phyloP scores from a whole-genome alignment of 2,797 vertebrate genomes.

The Meriones psammophilus region DNA sequence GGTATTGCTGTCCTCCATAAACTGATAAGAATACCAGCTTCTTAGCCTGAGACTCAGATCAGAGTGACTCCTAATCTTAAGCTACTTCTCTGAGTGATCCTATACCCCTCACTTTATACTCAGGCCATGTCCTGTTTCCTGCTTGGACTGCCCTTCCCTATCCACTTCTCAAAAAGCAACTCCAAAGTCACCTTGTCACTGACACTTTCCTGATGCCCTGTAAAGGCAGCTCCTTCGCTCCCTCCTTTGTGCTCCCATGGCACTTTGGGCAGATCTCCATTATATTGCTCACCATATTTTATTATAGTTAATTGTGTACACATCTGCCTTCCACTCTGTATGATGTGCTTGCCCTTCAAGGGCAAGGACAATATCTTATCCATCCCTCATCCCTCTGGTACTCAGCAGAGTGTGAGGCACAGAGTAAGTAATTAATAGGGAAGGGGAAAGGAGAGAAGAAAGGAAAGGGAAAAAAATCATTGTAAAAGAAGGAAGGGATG shows the following conservation, averaged over 20 bases:
- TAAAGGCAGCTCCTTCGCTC: constrained; percentile 41
- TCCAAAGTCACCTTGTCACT: constrained; percentile 26
- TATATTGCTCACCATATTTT: constrained; percentile 64
- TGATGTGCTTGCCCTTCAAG: constrained; percentile 73
- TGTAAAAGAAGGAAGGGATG: not conserved
- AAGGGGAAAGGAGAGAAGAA: not conserved
- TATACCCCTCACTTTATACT: not conserved
- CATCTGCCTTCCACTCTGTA: constrained; percentile 67
- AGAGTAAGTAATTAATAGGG: constrained; percentile 54
- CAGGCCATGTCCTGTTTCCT: not conserved
- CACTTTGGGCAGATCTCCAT: constrained; percentile 75
- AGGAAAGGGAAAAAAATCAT: not conserved
- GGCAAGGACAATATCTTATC: constrained; percentile 67
- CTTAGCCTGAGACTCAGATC: not conserved
- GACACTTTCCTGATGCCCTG: constrained; percentile 14
- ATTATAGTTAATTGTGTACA: constrained; percentile 80
- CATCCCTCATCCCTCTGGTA: constrained; percentile 71
- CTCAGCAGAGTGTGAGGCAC: constrained; percentile 67
- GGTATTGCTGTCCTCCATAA: not conserved
- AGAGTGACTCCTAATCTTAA: not conserved
- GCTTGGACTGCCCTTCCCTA: not conserved
- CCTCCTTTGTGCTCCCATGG: constrained; percentile 53
- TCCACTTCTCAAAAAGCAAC: constrained; percentile 16
- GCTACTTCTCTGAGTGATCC: not conserved
- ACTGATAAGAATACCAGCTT: not conserved